Evolutionary conservation across 2,797 vertebrate species (phyloP).

Genomic region (Phalanger gymnotis): DNA sequence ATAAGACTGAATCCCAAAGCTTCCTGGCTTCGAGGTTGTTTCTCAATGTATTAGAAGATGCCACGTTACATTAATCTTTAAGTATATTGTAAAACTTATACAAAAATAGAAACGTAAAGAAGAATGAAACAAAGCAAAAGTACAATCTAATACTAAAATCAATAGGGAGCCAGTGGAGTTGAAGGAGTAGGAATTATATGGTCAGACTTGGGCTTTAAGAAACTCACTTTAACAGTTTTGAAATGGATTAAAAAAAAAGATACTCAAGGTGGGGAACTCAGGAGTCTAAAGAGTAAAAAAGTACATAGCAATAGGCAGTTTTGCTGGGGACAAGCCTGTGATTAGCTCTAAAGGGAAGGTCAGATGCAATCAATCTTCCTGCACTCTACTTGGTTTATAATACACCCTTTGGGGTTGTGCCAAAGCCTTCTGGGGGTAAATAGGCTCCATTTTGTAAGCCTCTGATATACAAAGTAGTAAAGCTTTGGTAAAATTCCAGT

Average conservation of each 20-base stretch:
- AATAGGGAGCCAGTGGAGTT: neutral
- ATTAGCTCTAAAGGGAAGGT: neutral
- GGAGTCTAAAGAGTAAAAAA: neutral
- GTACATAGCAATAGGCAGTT: neutral
- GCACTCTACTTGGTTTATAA: neutral
- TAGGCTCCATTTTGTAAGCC: neutral
- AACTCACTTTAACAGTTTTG: neutral
- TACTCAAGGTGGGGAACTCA: neutral
- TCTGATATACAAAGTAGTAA: neutral
- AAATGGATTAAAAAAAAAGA: neutral
- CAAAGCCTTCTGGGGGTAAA: neutral
- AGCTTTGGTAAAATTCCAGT: neutral
- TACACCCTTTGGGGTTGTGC: neutral
- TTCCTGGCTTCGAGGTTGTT: neutral
- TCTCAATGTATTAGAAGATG: neutral
- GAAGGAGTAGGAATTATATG: neutral
- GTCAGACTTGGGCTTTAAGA: neutral
- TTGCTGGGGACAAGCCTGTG: neutral
- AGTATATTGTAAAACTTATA: neutral
- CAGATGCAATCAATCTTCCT: neutral
- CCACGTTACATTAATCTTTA: neutral
- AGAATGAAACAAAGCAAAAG: neutral
- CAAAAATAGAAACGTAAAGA: neutral
- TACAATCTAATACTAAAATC: neutral
- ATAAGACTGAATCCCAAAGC: neutral